phyloP scores from a whole-genome alignment of 1,140 invertebrate genomes.

The Grapholita molesta region DNA sequence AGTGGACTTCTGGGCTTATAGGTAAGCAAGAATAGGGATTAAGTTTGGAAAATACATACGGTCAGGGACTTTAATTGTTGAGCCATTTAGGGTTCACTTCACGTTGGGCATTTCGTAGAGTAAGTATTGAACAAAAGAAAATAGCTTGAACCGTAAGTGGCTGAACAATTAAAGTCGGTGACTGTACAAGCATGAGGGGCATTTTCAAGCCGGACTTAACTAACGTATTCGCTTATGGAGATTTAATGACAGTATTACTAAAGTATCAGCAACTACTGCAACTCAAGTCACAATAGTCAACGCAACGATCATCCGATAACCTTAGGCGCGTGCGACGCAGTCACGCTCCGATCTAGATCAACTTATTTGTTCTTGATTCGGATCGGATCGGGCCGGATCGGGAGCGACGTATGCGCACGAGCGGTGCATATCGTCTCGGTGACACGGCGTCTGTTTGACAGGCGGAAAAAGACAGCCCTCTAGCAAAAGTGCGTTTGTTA shows the following conservation, averaged over 20 bases:
- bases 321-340: conserved; percentile 28
- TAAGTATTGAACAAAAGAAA: too few relatives aligned
- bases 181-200: too few relatives aligned
- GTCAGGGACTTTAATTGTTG: too few relatives aligned
- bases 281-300: background rate
- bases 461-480: background rate
- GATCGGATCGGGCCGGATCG: background rate
- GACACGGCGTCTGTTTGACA: background rate
- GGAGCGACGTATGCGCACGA: background rate
- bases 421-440: background rate
- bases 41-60: too few relatives aligned
- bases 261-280: background rate
- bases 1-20: too few relatives aligned
- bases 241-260: background rate
- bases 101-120: too few relatives aligned
- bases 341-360: conserved; percentile 26
- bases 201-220: background rate
- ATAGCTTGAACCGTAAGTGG: too few relatives aligned
- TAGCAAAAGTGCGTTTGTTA: too few relatives aligned
- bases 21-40: too few relatives aligned
- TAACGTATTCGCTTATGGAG: background rate
- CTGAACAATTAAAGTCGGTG: too few relatives aligned
- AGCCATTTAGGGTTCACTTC: too few relatives aligned
- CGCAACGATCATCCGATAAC: background rate
- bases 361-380: background rate